phyloP scores from a whole-genome alignment of 53 echinoderm and acorn worm species.

The Holothuria scabra region DNA sequence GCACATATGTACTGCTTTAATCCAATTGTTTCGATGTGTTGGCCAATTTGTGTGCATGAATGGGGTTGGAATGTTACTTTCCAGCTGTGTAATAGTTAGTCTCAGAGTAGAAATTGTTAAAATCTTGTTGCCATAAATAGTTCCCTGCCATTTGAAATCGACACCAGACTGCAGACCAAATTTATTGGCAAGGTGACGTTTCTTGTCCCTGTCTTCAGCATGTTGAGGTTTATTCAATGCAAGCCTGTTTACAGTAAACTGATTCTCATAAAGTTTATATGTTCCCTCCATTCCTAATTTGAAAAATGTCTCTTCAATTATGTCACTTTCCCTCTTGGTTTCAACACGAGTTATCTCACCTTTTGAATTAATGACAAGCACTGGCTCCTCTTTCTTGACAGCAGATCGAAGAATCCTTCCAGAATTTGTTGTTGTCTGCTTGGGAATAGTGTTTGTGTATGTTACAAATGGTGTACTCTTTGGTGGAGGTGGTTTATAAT shows the following conservation, averaged over 20 bases:
- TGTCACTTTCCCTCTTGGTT: constrained; percentile 59
- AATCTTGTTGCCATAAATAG: constrained; percentile 86
- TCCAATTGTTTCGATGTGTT: constrained; percentile 93
- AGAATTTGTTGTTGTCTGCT: constrained; percentile 42
- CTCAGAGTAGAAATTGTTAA: constrained; percentile 85
- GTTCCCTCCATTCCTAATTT: constrained; percentile 93
- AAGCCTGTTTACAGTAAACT: constrained; percentile 74
- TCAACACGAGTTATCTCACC: constrained; percentile 91
- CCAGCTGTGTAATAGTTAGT: constrained; percentile 86
- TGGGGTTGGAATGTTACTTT: constrained; percentile 81
- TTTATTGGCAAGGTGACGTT: constrained; percentile 90
- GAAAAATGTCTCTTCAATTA: constrained; percentile 63
- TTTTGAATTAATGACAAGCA: constrained; percentile 91
- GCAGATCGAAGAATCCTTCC: constrained; percentile 36
- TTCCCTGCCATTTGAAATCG: constrained; percentile 93
- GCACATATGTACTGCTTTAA: constrained; percentile 99
- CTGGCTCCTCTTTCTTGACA: constrained; percentile 64
- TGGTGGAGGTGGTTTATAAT: constrained; percentile 98
- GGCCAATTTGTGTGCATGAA: constrained; percentile 99
- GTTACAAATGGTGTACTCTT: constrained; percentile 91
- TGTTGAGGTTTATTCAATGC: constrained; percentile 99
- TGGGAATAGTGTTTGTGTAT: constrained; percentile 81
- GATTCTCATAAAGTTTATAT: constrained; percentile 96
- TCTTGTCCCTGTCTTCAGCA: constrained; percentile 88
- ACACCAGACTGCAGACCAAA: constrained; percentile 77